Base-by-base conservation (phyloP, 2,113 vertebrate species). In the Trematomus loennbergii region DNA sequence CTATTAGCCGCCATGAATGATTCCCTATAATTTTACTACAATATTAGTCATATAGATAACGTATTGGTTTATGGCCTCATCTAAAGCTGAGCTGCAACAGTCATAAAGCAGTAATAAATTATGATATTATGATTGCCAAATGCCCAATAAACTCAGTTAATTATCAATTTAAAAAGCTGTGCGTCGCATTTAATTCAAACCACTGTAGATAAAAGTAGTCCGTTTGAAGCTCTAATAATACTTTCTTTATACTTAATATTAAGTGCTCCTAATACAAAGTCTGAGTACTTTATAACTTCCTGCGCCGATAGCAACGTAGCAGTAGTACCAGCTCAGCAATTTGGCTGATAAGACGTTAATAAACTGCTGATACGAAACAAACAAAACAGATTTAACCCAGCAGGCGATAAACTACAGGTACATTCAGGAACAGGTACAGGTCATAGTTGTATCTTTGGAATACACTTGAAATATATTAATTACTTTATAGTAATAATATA, bases 281-380 rank as follows among this genome's bases (percentile, higher is more conserved):
- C 58, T 64, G 62, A 61, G 8, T 46, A 5, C 12, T 78, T 81
- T 71, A 80, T 18, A 3, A 71, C 73, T 29, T 74, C 59, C 43
- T 59, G 33, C 46, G 53, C 58, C 65, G 68, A 81, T 70, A 55
- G 10, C 2, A 40, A 17, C 45, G 40, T 5, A 71, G 4, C 5
- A 53, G 20, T 29, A 6, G 16, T 36, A 52, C 75, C 60, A 62
- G 75, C 48, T 82, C 75, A 83, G 66, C 84, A 40, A 2, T 49
- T 71, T 49, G 13, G 13, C 18, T 9, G 64, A 83, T 81, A 73
- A 83, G 45, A 40, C 11, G 2, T 11, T 4, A 13, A 57, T 10
- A 7, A 36, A 20, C 36, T 18, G 20, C 29, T 45, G 67, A 70
- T 83, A 58, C 64, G 18, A 18, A 18, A 10, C 13, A 78, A 49